Conservation (phyloP, 2,888 invertebrate genomes). For the Epirrita christyi region DNA sequence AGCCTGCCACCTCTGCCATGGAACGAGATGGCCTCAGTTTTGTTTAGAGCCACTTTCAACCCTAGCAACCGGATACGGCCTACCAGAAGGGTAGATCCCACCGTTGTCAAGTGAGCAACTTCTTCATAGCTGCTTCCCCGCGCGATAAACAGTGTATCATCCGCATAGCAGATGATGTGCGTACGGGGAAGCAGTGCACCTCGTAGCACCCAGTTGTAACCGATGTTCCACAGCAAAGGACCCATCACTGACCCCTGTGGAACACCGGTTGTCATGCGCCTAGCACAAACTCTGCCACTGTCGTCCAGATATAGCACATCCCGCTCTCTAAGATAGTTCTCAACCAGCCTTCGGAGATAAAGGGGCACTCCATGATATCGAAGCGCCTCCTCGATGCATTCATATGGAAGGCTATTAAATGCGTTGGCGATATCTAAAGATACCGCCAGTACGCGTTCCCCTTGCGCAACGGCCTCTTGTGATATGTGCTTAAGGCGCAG, state of each 20-base stretch:
- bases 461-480: constrained; percentile 18
- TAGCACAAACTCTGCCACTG: background rate
- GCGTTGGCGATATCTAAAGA: constrained; percentile 40
- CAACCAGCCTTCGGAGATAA: no score
- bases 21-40: background rate
- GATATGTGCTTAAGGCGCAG: constrained; percentile 3
- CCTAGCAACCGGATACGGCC: background rate
- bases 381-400: constrained; percentile 37
- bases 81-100: background rate
- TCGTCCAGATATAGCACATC: background rate
- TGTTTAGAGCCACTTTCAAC: background rate
- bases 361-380: constrained; percentile 31
- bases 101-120: constrained; percentile 2
- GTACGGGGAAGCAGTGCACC: constrained; percentile 1
- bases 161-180: constrained; percentile 15
- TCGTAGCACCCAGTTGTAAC: no score
- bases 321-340: background rate
- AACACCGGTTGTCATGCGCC: constrained; percentile 3
- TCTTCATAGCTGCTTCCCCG: constrained; percentile 14
- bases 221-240: no score
- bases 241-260: no score
- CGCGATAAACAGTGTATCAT: constrained; percentile 12
- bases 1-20: background rate
- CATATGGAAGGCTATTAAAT: constrained; percentile 41
- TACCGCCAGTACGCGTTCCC: constrained; percentile 34